These are phyloP conservation scores for Pandion haliaetus DNA, from an alignment of 2,113 vertebrate species.

Conservation along the genomic window DNA sequence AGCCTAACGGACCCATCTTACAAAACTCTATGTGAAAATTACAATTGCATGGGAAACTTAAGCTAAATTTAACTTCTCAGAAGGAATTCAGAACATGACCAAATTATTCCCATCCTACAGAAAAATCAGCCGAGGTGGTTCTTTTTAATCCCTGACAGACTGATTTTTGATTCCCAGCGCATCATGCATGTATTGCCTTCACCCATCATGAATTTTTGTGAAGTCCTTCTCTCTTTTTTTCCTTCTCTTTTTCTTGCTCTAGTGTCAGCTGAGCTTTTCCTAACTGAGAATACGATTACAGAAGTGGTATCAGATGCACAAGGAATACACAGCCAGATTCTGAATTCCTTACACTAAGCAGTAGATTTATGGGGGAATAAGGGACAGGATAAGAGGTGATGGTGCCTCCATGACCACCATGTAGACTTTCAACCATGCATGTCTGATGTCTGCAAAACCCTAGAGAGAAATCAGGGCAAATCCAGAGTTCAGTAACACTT, in stretches of 20 bases:
- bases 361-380: neutral
- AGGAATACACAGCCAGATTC: neutral
- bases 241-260: neutral
- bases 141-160: neutral
- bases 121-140: neutral
- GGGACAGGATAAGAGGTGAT: neutral
- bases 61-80: neutral
- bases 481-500: neutral
- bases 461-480: neutral
- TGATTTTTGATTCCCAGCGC: neutral
- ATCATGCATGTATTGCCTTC: neutral
- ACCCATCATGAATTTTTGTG: neutral
- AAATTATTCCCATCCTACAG: neutral
- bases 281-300: neutral
- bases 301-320: neutral
- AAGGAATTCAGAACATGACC: neutral
- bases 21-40: neutral
- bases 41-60: neutral
- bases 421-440: neutral
- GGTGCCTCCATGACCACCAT: neutral
- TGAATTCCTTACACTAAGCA: neutral
- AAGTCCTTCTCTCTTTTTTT: neutral
- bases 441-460: neutral
- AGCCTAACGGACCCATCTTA: neutral
- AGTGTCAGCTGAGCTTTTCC: neutral